Base-by-base conservation (phyloP, 2,888 invertebrate genomes). In the Hirtodrosophila confusa region DNA sequence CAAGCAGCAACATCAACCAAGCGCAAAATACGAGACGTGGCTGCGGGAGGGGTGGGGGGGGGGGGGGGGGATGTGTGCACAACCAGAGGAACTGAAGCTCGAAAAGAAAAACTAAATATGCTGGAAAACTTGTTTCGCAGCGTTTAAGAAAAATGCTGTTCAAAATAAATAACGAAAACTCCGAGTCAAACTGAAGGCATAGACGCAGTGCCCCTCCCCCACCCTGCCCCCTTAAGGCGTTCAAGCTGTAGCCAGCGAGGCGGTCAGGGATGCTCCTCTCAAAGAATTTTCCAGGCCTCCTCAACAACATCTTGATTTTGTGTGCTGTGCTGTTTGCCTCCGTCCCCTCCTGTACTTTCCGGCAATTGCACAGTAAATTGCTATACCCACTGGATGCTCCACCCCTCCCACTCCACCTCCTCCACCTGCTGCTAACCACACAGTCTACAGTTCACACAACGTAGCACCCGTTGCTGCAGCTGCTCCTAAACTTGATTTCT, bases 111-210 rank as follows among this genome's bases (percentile, higher is more conserved):
- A 17, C 50, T 6, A 35, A 54, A 49, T 56, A 53, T 41, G 73
- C 61, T 72, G 71, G 76, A 71, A 82, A 86, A 82, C 80, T 71
- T 57, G 80, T 80, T 80, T 78, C 43, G 60, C 45, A 40, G 57
- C 51, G 39, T 35, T 60, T 60, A 64, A 61, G 63, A 75, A 75
- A 85, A 75, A 78, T 75, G 70, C 66, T 65, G 79, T 76, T 82
- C 58, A 56, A 80, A 73, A 79, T 78, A 82, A 80, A 75, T 80
- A 85, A 73, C 83, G 61, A 68, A 75, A 65, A 78, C 47, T 57
- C 53, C 63, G 51, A 78, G 69, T 55, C 54, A 75, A 53, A 69
- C 58, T 17, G 17, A 17, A 61, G 55, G 64, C 50, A 51, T 27
- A 47, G 3, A 8, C 29, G 11, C 27, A 44, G 27, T 27, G 2